Base-by-base conservation (phyloP, 2,113 vertebrate genomes). In the Oreochromis aureus region DNA sequence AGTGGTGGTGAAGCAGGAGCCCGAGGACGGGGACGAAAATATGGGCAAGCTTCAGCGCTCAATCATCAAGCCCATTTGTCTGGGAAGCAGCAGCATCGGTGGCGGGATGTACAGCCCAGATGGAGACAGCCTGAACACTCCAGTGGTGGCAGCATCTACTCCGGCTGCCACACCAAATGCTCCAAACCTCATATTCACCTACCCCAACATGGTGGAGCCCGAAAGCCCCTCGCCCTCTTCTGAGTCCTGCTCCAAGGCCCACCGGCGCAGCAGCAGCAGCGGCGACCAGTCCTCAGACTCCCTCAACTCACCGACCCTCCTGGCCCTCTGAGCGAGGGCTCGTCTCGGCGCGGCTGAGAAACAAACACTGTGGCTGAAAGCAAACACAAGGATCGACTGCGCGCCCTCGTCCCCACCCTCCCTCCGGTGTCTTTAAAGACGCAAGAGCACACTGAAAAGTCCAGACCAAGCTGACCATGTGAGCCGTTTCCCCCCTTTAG, bases 211-310 rank as follows among this genome's bases (percentile, higher is more conserved):
- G 94, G 96, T 99, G 96, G 98, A 99, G 95, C 98, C 98, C 32
- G 99, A 99, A 87, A 98, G 98, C 59, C 98, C 98, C 2, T 97
- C 98, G 2, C 98, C 98, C 5, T 98, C 99, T 4, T 99, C 99
- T 0, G 99, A 99, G 96, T 99, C 98, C 27, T 99, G 99, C 95
- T 99, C 98, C 95, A 99, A 99, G 96, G 99, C 99, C 85, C 99
- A 99, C 93, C 98, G 98, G 90, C 97, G 98, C 91, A 99, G 98
- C 97, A 99, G 98, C 96, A 99, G 99, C 97, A 99, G 99, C 0
- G 99, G 99, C 34, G 99, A 99, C 95, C 99, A 99, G 94, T 99
- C 98, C 3, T 99, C 98, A 18, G 99, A 99, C 97, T 99, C 99
- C 93, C 98, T 99, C 96, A 99, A 99, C 98, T 99, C 99, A 22